These are phyloP conservation scores for Drosophila cognata DNA, from an alignment of 2,888 invertebrate genomes.

Conservation along the genomic window DNA sequence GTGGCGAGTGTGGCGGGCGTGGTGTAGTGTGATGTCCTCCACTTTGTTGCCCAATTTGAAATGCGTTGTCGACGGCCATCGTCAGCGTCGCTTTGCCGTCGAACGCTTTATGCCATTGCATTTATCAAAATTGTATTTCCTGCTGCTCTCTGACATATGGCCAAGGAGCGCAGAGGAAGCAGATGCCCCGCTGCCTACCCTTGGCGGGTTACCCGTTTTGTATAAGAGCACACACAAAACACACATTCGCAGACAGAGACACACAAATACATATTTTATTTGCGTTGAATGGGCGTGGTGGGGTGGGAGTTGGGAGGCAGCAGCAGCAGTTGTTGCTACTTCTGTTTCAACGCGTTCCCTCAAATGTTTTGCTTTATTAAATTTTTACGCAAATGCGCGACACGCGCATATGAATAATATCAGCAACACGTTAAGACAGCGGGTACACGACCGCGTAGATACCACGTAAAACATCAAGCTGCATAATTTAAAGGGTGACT, in stretches of 20 bases:
- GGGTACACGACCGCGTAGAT: constrained; percentile 4
- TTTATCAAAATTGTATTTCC: constrained; percentile 76
- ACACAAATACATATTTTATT: constrained; percentile 42
- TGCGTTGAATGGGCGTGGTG: constrained; percentile 8
- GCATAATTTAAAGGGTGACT: not conserved
- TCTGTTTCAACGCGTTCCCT: constrained; percentile 39
- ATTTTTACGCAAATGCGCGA: constrained; percentile 75
- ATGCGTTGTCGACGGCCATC: constrained; percentile 72
- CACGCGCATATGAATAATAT: constrained; percentile 75
- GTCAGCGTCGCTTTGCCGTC: constrained; percentile 12
- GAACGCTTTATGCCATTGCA: constrained; percentile 51
- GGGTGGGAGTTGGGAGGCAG: not conserved
- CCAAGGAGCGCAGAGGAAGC: constrained; percentile 34
- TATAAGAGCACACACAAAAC: constrained; percentile 19
- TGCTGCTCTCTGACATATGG: constrained; percentile 28
- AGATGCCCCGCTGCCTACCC: not conserved
- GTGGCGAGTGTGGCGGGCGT: not conserved
- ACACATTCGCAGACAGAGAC: not conserved
- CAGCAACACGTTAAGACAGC: constrained; percentile 4
- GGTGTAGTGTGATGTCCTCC: not conserved
- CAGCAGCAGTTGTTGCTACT: constrained; percentile 3
- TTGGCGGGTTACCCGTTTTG: not conserved
- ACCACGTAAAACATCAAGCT: not conserved
- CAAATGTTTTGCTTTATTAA: constrained; percentile 74
- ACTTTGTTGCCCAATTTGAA: constrained; percentile 63